Evolutionary conservation across 2,797 vertebrate genomes (phyloP), one percentile per base, ranked within the genome.

Genomic region (Helostoma temminkii): DNA sequence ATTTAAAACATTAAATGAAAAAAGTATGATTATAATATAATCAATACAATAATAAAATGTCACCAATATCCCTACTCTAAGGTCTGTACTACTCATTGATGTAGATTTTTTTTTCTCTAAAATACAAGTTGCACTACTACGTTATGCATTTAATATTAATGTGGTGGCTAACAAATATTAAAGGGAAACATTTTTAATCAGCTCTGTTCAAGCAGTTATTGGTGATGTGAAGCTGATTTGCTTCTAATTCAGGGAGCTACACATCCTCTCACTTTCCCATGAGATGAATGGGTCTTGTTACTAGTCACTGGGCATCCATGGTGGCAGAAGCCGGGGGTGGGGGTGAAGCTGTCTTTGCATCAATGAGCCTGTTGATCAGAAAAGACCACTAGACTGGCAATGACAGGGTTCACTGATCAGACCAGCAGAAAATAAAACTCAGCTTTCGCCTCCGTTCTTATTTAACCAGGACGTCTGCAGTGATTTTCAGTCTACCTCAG

Each of bases 321-420:
- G 74, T 82, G 83, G 82, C 76, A 65, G 71, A 34, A 52, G 57
- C 28, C 57, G 21, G 48, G 41, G 12, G 28, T 49, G 2, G 6
- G 48, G 58, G 10, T 10, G 82, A 64, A 64, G 76, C 77, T 66
- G 71, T 78, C 70, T 53, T 55, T 62, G 68, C 85, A 88, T 92
- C 90, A 93, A 93, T 91, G 91, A 89, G 89, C 77, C 85, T 80
- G 90, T 92, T 93, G 87, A 91, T 89, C 80, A 86, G 84, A 71
- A 88, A 88, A 85, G 90, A 85, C 81, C 87, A 88, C 78, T 74
- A 45, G 76, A 77, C 88, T 87, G 83, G 83, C 80, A 86, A 87
- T 84, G 89, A 90, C 90, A 89, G 66, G 22, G 83, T 86, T 84
- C 86, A 85, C 80, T 62, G 84, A 87, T 84, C 87, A 64, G 72